A percentile compares a stretch with the other conserved stretches of the same genome.
phyloP scores from a whole-genome alignment of 2,888 invertebrate species.

The Horisme vitalbata region DNA sequence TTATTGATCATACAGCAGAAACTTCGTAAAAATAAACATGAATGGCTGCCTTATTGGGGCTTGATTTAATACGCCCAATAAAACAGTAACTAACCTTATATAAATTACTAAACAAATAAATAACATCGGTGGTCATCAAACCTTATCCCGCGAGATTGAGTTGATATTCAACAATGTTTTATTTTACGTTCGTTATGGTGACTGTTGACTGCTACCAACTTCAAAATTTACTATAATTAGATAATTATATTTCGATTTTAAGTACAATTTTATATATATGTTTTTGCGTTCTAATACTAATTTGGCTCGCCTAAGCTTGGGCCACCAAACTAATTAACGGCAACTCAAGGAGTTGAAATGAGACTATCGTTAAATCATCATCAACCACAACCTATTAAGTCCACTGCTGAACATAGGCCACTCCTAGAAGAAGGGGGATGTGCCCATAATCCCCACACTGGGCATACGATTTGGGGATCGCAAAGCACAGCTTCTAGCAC shows the following conservation, averaged over 20 bases:
- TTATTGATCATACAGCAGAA: conserved; percentile 80
- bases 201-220: conserved; percentile 25
- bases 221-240: conserved; percentile 11
- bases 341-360: too few species aligned
- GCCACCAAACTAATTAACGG: too few species aligned
- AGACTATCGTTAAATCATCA: too few species aligned
- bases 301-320: too few species aligned
- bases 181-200: conserved; percentile 30
- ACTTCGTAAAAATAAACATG: conserved; percentile 82
- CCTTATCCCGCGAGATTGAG: conserved; percentile 57
- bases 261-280: too few species aligned
- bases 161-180: conserved; percentile 53
- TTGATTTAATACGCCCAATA: conserved; percentile 81
- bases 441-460: too few species aligned
- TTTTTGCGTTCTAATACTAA: too few species aligned
- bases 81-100: conserved; percentile 83
- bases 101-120: conserved; percentile 83
- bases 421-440: too few species aligned
- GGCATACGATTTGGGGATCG: too few species aligned
- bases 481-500: too few species aligned
- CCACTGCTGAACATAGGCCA: too few species aligned
- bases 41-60: conserved; percentile 82
- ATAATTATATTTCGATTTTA: conserved; percentile 10
- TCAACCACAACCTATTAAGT: too few species aligned
- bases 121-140: conserved; percentile 78